Base-by-base conservation (phyloP, 2,888 invertebrate genomes). In the Physocephala rufipes region DNA sequence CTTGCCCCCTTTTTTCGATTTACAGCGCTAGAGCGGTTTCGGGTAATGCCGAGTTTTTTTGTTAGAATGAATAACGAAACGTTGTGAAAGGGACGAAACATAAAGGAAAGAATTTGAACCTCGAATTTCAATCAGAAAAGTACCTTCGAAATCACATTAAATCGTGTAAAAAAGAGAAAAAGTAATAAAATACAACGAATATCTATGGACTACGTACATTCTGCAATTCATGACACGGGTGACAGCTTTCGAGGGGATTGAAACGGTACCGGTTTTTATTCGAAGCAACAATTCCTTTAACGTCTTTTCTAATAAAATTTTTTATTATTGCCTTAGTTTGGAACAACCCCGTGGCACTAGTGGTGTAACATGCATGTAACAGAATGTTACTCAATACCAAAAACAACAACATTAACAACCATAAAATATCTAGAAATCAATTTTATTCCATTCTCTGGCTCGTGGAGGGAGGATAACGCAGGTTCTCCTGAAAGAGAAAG, bases 331-430 rank as follows among this genome's bases (percentile, higher is more conserved):
- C 43, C 30, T 55, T 67, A n/a, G 43, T 28, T 59, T n/a, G 28
- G 5, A 28, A 53, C 59, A 61, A 68, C 68, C 68, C 67, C 62
- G 68, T 49, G 68, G 68, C 51, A 49, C 61, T 62, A 62, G 62
- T 68, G 68, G 21, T 51, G 68, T 62, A 62, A 61, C 68, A 51
- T 49, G 51, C 68, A 51, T 51, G 62, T 68, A 68, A 36, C 62
- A 59, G 58, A 68, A 49, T 7, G 21, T 43, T 13, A 16, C n/a
- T 16, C 49, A 15, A 21, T 7, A n/a, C 43, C 36, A 53, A 61
- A 28, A 68, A 68, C 26, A 58, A 49, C 67, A 68, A 53, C 59
- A n/a, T 43, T 19, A 62, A 62, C n/a, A 30, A n/a, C 21, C 26
- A 16, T 16, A 55, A 65, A 65, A 67, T 58, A 36, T 58, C 55